Evolutionary conservation across 2,888 invertebrate genomes (phyloP).

Genomic region (Prenolepis imparis): DNA sequence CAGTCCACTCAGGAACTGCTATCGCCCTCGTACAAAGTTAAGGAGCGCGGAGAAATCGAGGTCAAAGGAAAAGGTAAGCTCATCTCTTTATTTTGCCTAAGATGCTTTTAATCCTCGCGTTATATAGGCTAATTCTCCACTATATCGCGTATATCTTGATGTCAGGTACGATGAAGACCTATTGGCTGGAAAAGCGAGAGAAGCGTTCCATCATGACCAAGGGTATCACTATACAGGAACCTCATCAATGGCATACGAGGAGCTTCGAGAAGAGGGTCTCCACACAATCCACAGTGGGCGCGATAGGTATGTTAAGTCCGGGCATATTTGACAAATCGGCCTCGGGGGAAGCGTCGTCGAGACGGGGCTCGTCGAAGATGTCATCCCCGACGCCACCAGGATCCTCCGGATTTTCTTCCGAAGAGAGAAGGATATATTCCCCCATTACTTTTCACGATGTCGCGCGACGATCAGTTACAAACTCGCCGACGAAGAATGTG

Average conservation of each 20-base stretch:
- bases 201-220: conserved; percentile 87
- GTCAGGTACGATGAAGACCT: conserved; percentile 94
- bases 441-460: conserved; percentile 95
- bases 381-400: conserved; percentile 73
- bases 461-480: conserved; percentile 92
- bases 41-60: conserved; percentile 93
- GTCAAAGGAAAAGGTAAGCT: conserved; percentile 95
- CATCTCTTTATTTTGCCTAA: neutral
- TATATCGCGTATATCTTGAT: neutral
- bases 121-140: neutral
- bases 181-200: conserved; percentile 93
- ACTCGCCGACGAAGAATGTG: conserved; percentile 90
- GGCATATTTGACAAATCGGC: conserved; percentile 63
- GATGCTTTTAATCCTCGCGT: neutral
- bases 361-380: conserved; percentile 74
- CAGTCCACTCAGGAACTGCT: conserved; percentile 94
- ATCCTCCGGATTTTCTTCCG: conserved; percentile 84
- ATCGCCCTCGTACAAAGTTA: conserved; percentile 91
- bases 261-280: conserved; percentile 84
- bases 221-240: conserved; percentile 81
- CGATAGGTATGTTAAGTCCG: conserved; percentile 33
- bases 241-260: conserved; percentile 83
- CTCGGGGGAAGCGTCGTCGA: conserved; percentile 63
- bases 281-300: conserved; percentile 39
- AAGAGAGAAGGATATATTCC: conserved; percentile 92